Evolutionary conservation across 1,140 invertebrate genomes (phyloP).

Genomic region (Drosophila quadrilineata): DNA sequence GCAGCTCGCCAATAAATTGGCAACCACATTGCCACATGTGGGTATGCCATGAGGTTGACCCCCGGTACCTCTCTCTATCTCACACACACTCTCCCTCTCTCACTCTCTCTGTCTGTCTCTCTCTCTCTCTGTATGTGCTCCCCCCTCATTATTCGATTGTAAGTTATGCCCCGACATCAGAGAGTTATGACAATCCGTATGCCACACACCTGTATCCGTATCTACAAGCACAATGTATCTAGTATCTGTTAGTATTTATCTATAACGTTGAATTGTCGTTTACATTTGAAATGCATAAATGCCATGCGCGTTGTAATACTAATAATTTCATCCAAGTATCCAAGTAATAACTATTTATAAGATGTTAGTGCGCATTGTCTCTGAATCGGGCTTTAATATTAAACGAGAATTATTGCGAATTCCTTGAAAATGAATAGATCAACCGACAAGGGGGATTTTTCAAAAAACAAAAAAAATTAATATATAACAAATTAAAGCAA

Average conservation of each 20-base stretch:
- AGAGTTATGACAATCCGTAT: slow-evolving; percentile 72
- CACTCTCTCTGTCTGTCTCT: slow-evolving; percentile 1
- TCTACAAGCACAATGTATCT: slow-evolving; percentile 15
- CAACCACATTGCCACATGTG: slow-evolving; percentile 52
- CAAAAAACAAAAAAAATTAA: not conserved
- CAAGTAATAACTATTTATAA: slow-evolving; percentile 37
- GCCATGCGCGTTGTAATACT: slow-evolving; percentile 27
- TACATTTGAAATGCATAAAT: slow-evolving; percentile 36
- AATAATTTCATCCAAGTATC: slow-evolving; percentile 27
- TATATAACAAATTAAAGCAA: not conserved
- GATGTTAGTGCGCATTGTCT: slow-evolving; percentile 22
- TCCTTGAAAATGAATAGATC: not conserved
- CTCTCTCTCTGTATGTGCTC: not conserved
- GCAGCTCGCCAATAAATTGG: slow-evolving; percentile 70
- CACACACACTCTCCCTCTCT: not conserved
- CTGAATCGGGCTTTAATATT: slow-evolving; percentile 4
- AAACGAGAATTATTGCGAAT: not conserved
- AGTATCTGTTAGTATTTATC: slow-evolving; percentile 8
- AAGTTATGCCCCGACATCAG: slow-evolving; percentile 54
- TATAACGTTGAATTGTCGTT: slow-evolving; percentile 8
- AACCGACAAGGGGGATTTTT: not conserved
- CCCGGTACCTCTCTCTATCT: not conserved
- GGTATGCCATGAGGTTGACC: slow-evolving; percentile 64
- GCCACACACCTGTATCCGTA: slow-evolving; percentile 7
- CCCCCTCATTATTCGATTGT: slow-evolving; percentile 4